Evolutionary conservation across 2,113 vertebrate genomes (phyloP), one percentile per base, ranked within the genome.

Genomic region (Cervus canadensis): DNA sequence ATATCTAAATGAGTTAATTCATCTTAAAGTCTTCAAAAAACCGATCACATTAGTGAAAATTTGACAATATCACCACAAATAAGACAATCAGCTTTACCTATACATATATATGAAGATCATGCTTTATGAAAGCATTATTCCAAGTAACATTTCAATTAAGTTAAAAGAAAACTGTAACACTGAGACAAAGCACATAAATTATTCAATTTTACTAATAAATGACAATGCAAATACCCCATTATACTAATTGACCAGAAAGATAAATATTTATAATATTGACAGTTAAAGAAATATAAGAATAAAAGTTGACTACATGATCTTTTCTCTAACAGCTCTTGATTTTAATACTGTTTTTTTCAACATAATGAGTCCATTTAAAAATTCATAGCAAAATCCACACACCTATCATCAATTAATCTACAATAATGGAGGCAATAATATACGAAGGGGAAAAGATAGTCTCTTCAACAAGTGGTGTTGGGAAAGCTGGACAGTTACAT

Each of bases 11-110:
- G 33, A 21, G 62, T 95, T 96, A 83, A 89, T 60, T 94, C 13
- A 93, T 48, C 87, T 91, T 79, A 91, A 96, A 87, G 36, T 52
- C 74, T 92, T 94, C 3, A 88, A 97, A 88, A 97, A 88, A 81
- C 12, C 62, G 97, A 67, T 74, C 84, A 86, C 67, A 91, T 52
- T 93, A 90, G 60, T 60, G 23, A 94, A 43, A 93, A 92, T 78
- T 78, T 94, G 84, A 71, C 19, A 92, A 43, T 48, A 96, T 2
- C 64, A 90, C 6, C 15, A 87, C 36, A 97, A 94, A 84, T 81
- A 95, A 84, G 57, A 94, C 90, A 93, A 94, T 83, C n/a, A 79
- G 45, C 28, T 95, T 89, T 87, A 92, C 43, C 62, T 96, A 36
- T 21, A 82, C 9, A 40, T 33, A 97, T 84, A 40, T 78, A 92